Percentiles rank a stretch among this genome's conserved stretches.
phyloP scores from a whole-genome alignment of 2,113 vertebrate genomes.

The Hepsetus odoe region DNA sequence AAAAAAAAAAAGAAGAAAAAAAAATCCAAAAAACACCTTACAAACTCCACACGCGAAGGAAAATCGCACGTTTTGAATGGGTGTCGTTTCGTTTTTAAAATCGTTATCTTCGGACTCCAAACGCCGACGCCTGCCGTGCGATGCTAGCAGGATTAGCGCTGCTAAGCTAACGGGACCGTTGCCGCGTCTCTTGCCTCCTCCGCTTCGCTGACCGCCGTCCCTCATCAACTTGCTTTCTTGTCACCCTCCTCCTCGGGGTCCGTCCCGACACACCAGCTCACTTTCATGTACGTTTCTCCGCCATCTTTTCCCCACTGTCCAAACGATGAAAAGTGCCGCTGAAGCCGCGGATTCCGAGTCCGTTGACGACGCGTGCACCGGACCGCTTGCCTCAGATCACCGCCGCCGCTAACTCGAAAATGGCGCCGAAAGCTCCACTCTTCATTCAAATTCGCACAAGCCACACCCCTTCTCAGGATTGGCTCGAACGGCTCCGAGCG shows the following conservation, averaged over 20 bases:
- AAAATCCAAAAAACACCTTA: no score
- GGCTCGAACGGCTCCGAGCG: conserved; percentile 76
- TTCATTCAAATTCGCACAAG: conserved; percentile 97
- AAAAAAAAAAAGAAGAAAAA: conserved; percentile 65
- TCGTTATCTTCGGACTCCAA: background rate
- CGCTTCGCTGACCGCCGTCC: conserved; percentile 45
- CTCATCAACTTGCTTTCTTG: conserved; percentile 26
- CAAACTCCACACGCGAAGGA: conserved; percentile 28
- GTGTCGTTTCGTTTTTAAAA: conserved; percentile 18
- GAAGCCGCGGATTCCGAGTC: conserved; percentile 35
- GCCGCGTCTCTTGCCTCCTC: conserved; percentile 50
- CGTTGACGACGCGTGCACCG: conserved; percentile 29
- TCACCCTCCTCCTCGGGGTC: background rate
- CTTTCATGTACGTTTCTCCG: background rate
- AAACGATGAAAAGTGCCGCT: background rate
- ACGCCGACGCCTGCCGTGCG: background rate
- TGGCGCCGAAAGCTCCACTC: conserved; percentile 96
- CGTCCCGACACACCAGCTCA: no score
- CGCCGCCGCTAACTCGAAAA: conserved; percentile 92
- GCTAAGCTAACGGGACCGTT: conserved; percentile 40
- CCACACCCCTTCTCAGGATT: conserved; percentile 77
- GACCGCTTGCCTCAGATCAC: conserved; percentile 75
- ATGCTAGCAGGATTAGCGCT: conserved; percentile 54
- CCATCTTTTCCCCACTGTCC: background rate
- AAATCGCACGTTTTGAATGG: conserved; percentile 53